phyloP scores from a whole-genome alignment of 2,888 invertebrate species.

The Scaeva pyrastri region DNA sequence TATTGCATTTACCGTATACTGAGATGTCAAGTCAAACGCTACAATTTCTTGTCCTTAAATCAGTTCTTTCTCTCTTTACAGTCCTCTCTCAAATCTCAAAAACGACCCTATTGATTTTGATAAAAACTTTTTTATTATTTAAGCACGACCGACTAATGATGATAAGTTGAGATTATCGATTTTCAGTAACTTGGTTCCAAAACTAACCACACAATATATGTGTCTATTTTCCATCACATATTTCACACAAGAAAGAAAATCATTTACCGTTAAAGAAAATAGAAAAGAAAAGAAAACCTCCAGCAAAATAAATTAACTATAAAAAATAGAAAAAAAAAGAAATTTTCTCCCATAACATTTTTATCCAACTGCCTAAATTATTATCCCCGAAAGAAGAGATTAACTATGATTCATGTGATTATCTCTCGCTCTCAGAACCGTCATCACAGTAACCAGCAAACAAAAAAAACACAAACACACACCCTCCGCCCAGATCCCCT shows the following conservation, averaged over 20 bases:
- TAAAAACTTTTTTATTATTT: no score
- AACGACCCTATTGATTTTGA: no score
- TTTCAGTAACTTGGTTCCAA: no score
- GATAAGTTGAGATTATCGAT: no score
- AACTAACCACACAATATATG: no score
- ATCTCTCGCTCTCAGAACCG: constrained; percentile 57
- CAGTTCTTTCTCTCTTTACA: no score
- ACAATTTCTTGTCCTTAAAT: no score
- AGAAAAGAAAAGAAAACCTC: neutral
- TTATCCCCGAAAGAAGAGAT: constrained; percentile 57
- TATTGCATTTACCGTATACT: no score
- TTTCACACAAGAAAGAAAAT: neutral
- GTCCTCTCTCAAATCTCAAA: no score
- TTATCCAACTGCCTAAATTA: constrained; percentile 16
- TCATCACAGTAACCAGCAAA: constrained; percentile 44
- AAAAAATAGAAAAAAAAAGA: neutral
- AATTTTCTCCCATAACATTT: constrained; percentile 1
- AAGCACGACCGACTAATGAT: no score
- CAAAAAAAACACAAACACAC: neutral
- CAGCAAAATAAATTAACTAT: constrained; percentile 17
- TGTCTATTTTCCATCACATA: no score
- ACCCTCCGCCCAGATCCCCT: neutral
- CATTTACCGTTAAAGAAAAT: neutral
- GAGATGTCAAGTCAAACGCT: no score
- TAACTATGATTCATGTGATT: constrained; percentile 72